These are phyloP conservation scores for Microtus oregoni DNA, from an alignment of 2,113 vertebrate genomes.

Conservation along the genomic window DNA sequence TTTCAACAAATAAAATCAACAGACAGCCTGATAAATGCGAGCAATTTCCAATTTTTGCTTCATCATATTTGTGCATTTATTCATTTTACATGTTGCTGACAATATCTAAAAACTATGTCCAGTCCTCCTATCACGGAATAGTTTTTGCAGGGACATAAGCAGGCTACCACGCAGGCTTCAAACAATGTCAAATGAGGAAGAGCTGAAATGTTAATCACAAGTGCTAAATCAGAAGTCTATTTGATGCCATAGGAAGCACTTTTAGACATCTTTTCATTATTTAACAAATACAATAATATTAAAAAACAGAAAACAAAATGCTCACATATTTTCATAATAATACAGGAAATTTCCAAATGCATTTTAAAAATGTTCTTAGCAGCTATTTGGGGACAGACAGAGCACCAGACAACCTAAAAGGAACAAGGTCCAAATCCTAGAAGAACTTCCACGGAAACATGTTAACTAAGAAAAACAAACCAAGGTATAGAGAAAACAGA, in stretches of 20 bases:
- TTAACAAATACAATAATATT: constrained; percentile 50
- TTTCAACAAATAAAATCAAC: constrained; percentile 28
- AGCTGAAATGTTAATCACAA: constrained; percentile 32
- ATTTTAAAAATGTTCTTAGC: background rate
- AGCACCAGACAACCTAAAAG: background rate
- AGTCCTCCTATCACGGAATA: background rate
- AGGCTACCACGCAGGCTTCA: background rate
- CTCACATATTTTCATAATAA: constrained; percentile 51
- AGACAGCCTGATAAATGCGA: constrained; percentile 16
- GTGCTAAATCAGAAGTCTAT: constrained; percentile 17
- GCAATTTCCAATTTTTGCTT: background rate
- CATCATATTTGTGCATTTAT: background rate
- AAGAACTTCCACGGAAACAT: background rate
- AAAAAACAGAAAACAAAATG: constrained; percentile 56
- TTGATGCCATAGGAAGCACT: background rate
- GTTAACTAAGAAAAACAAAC: background rate
- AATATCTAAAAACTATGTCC: constrained; percentile 28
- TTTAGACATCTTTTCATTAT: background rate
- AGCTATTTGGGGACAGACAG: background rate
- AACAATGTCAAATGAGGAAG: constrained; percentile 32
- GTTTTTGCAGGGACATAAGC: background rate
- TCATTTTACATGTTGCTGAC: background rate
- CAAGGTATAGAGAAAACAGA: constrained; percentile 43
- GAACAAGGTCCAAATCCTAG: background rate
- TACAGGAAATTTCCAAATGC: background rate